Conservation (phyloP, 2,888 invertebrate species). For the Ditula angustiorana region DNA sequence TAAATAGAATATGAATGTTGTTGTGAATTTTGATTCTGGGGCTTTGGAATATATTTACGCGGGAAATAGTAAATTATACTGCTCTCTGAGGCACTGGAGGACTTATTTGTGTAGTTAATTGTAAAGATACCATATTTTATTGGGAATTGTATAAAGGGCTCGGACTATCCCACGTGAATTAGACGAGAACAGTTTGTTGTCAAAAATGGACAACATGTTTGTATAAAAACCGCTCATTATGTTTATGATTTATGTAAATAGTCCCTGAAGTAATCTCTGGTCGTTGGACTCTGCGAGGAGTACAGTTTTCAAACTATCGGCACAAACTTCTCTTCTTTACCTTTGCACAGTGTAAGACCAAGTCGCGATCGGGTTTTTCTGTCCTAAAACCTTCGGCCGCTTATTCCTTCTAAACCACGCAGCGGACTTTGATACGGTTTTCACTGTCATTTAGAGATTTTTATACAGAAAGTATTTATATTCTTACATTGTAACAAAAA, state of each 20-base stretch:
- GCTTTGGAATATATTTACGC: slow-evolving; percentile 9
- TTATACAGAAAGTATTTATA: too few relatives aligned
- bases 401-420: too few relatives aligned
- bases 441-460: too few relatives aligned
- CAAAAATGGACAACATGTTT: slow-evolving; percentile 7
- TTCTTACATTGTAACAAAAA: too few relatives aligned
- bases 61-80: background rate
- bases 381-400: too few relatives aligned
- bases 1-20: slow-evolving; percentile 30
- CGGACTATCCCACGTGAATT: background rate
- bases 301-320: slow-evolving; percentile 1
- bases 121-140: slow-evolving; percentile 4
- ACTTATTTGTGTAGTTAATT: background rate
- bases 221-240: slow-evolving; percentile 7
- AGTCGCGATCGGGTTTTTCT: too few relatives aligned
- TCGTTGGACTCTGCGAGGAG: background rate
- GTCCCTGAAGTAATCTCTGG: background rate
- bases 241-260: slow-evolving; percentile 22
- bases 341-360: too few relatives aligned
- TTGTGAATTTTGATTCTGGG: slow-evolving; percentile 12
- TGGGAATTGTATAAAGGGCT: slow-evolving; percentile 4
- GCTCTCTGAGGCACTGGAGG: background rate
- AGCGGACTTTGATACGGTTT: too few relatives aligned
- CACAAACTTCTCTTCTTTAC: background rate
- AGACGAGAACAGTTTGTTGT: background rate